Percentiles rank a stretch among this genome's conserved stretches.
These are phyloP conservation scores for Oceanites oceanicus DNA, from an alignment of 2,113 vertebrate species.

Conservation along the genomic window DNA sequence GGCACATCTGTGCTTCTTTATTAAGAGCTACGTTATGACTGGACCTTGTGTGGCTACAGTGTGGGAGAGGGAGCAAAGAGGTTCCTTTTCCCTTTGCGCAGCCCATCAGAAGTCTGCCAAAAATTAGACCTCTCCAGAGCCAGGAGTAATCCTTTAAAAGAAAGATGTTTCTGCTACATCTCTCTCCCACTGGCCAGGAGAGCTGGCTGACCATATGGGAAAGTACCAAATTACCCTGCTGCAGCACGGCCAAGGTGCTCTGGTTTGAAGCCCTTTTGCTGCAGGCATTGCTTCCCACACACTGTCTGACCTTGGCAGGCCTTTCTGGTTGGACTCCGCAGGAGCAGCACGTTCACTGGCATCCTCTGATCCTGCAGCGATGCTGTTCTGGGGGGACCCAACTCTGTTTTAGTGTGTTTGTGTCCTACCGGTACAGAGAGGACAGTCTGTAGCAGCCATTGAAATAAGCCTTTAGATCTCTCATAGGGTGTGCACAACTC, in stretches of 20 bases:
- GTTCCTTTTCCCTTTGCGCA: not conserved
- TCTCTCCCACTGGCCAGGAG: not conserved
- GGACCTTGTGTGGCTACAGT: not conserved
- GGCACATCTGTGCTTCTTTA: conserved; percentile 33
- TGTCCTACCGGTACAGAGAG: not conserved
- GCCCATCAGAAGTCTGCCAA: conserved; percentile 3
- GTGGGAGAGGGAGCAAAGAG: conserved; percentile 2
- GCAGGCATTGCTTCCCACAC: not conserved
- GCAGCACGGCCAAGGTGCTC: not conserved
- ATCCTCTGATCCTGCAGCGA: not conserved
- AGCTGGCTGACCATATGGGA: conserved; percentile 38
- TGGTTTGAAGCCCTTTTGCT: not conserved
- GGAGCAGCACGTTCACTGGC: not conserved
- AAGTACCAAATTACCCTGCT: not conserved
- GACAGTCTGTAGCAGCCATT: not conserved
- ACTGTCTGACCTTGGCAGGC: not conserved
- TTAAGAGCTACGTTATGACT: not conserved
- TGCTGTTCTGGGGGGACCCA: not conserved
- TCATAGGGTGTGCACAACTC: accelerated
- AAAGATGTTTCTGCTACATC: conserved; percentile 12
- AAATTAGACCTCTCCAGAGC: conserved; percentile 5
- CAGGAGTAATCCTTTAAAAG: not conserved
- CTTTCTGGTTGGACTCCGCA: not conserved
- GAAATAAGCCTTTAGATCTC: not conserved
- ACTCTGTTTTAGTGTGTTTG: not conserved